Conservation (phyloP, 2,797 vertebrate species). For the Anomalospiza imberbis region DNA sequence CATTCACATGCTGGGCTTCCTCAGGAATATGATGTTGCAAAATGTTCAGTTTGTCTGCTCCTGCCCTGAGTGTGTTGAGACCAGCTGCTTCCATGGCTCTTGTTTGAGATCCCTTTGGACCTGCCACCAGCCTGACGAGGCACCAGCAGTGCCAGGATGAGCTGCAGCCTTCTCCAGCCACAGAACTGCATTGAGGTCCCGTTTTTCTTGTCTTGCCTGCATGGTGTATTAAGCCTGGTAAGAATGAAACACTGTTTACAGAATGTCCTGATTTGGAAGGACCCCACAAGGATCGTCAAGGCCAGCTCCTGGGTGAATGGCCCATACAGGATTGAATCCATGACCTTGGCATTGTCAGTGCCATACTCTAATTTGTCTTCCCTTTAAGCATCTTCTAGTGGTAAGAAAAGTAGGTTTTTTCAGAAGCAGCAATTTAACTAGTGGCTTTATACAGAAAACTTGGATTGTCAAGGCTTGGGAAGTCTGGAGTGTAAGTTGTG, state of each 20-base stretch:
- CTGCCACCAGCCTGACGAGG: background rate
- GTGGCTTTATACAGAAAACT: background rate
- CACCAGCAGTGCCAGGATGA: background rate
- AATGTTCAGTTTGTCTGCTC: background rate
- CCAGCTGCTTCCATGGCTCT: background rate
- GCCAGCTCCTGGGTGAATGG: background rate
- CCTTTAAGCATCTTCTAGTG: background rate
- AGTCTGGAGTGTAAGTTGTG: background rate
- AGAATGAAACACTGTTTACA: background rate
- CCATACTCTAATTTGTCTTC: background rate
- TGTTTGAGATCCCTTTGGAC: rapidly evolving
- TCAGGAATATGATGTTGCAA: background rate
- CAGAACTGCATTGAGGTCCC: background rate
- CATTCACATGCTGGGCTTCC: rapidly evolving
- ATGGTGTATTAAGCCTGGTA: rapidly evolving
- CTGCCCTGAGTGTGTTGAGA: background rate
- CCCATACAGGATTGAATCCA: background rate
- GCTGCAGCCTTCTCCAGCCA: background rate
- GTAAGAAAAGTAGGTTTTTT: background rate
- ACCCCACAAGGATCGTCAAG: background rate
- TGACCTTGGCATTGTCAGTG: too few species aligned
- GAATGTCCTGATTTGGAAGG: background rate
- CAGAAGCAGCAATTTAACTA: background rate
- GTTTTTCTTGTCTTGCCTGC: background rate
- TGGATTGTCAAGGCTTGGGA: background rate